Evolutionary conservation across 1,140 invertebrate species (phyloP), one percentile per base, ranked within the genome.

Genomic region (Triops cancriformis): DNA sequence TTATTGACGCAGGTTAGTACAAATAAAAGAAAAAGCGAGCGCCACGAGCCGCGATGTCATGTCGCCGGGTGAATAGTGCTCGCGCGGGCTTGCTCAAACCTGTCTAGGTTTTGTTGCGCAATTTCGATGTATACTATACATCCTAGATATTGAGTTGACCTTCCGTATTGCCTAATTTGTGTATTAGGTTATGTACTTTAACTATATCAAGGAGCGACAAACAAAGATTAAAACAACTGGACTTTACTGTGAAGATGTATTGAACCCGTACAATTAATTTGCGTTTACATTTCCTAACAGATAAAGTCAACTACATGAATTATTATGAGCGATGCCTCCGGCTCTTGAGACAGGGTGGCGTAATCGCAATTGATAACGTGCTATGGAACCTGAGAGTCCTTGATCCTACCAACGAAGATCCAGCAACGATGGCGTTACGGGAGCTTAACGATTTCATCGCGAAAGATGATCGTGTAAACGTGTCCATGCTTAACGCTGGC

Each of bases 331-430:
- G 79, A 37, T 82, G 81, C 73, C 79, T 87, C 26, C 79, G 80
- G 26, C 80, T 87, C 23, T 10, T 87, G 12, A 79, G 84, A 31
- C 76, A 79, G 10, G 83, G 84, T 72, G 86, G 86, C 64, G 82
- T 87, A 73, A 85, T 87, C 64, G 82, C 85, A 10, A 80, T 87
- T 72, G 86, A 87, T 77, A 87, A 87, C 74, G 80, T 81, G 18
- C 78, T 83, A 14, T 82, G 82, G 82, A 27, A 73, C 45, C 79
- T 80, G 9, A 42, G 51, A 1, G 82, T 82, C 37, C 28, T 77
- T 0, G 77, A 82, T 72, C 72, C 42, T 3, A 23, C 51, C 1
- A 72, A 77, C 12, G 78, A 64, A 64, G 14, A 18, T 1, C 18
- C 14, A 18, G 18, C 18, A 64, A 81, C 81, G 0, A 51, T 78